Evolutionary conservation across 2,797 vertebrate genomes (phyloP).

Genomic region (Meriones psammophilus): DNA sequence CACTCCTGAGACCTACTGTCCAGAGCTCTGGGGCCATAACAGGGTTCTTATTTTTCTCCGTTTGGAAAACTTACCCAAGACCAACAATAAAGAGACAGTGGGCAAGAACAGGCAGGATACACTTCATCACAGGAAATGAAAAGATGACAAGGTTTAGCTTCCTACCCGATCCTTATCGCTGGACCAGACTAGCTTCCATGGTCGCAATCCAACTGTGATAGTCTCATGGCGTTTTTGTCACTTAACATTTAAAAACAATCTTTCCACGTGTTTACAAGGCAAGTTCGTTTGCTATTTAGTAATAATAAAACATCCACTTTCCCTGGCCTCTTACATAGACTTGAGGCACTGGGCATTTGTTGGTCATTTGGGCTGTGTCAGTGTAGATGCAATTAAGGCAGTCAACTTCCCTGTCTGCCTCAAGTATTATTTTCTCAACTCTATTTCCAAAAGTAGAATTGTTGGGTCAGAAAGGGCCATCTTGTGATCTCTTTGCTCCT

Average conservation of each 20-base stretch:
- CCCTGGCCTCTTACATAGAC: not conserved
- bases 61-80: constrained; percentile 30
- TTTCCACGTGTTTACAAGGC: constrained; percentile 7
- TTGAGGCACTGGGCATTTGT: not conserved
- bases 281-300: constrained; percentile 40
- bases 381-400: not conserved
- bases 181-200: constrained; percentile 20
- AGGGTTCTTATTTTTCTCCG: not conserved
- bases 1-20: not conserved
- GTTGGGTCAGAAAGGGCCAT: not conserved
- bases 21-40: not conserved
- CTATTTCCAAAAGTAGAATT: constrained; percentile 48
- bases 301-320: constrained; percentile 23
- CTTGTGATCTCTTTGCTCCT: constrained; percentile 10
- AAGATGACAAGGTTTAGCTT: not conserved
- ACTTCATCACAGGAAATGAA: constrained; percentile 24
- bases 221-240: not conserved
- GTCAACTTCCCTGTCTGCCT: not conserved
- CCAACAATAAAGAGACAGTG: not conserved
- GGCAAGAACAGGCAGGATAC: constrained; percentile 15
- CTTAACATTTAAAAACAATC: constrained; percentile 42
- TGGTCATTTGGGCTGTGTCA: not conserved
- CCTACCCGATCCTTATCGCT: not conserved
- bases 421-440: constrained; percentile 37
- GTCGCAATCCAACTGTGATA: not conserved